A percentile compares a stretch with the other conserved stretches of the same genome.
Evolutionary conservation across 1,140 invertebrate genomes (phyloP).

Genomic region (Stenopsyche tienmushanensis): DNA sequence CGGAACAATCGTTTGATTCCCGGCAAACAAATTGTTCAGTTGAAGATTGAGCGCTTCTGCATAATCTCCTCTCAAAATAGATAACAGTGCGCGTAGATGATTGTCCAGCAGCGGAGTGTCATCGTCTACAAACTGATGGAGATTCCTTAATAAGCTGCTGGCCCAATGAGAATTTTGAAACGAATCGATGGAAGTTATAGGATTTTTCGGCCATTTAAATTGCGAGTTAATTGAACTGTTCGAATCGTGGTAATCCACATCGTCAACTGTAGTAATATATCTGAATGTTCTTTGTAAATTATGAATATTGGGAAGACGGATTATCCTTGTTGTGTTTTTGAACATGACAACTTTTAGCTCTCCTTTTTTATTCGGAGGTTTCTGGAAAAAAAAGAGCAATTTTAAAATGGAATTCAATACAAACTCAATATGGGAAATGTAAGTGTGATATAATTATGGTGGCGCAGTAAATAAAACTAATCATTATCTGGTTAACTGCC

Average conservation of each 20-base stretch:
- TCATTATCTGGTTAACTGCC: too few relatives aligned
- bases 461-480: too few relatives aligned
- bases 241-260: background rate
- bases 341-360: conserved; percentile 53
- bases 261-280: conserved; percentile 9
- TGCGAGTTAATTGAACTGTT: background rate
- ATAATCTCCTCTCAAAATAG: conserved; percentile 32
- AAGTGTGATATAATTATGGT: too few relatives aligned
- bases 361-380: conserved; percentile 43
- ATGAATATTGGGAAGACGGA: conserved; percentile 50
- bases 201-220: conserved; percentile 29
- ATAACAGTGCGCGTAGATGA: conserved; percentile 30
- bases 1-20: background rate
- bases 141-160: conserved; percentile 9
- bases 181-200: conserved; percentile 16
- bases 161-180: conserved; percentile 36
- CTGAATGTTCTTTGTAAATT: conserved; percentile 30
- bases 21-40: conserved; percentile 22
- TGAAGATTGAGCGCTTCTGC: conserved; percentile 37
- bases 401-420: conserved; percentile 10
- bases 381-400: conserved; percentile 31
- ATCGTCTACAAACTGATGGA: conserved; percentile 37
- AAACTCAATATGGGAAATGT: conserved; percentile 22
- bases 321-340: conserved; percentile 53
- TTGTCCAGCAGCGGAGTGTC: conserved; percentile 37